These are phyloP conservation scores for Macaria notata DNA, from an alignment of 2,888 invertebrate species.

Conservation along the genomic window DNA sequence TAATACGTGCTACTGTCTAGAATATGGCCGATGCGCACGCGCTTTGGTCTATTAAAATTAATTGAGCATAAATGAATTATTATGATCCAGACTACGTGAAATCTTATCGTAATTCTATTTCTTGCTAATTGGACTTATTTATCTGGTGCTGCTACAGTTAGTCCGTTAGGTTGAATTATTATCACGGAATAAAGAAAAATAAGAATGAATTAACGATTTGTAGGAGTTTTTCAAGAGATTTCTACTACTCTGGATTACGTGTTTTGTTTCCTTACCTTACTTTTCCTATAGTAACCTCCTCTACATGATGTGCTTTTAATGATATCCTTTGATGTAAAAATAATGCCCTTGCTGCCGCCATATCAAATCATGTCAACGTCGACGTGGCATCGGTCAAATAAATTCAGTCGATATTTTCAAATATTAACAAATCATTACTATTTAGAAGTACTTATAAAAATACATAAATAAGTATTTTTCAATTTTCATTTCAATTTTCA, in stretches of 20 bases:
- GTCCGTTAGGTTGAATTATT: too few species aligned
- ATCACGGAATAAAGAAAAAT: too few species aligned
- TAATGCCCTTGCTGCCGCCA: slow-evolving; percentile 50
- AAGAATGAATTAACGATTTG: too few species aligned
- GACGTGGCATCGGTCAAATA: slow-evolving; percentile 18
- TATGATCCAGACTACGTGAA: slow-evolving; percentile 5
- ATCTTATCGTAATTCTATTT: background rate
- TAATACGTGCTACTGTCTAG: too few species aligned
- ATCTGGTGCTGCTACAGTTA: background rate
- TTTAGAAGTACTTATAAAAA: too few species aligned
- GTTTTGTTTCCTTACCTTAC: too few species aligned
- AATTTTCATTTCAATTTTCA: too few species aligned
- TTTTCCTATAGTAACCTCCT: too few species aligned
- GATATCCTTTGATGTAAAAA: slow-evolving; percentile 67
- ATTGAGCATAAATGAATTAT: slow-evolving; percentile 14
- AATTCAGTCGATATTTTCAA: background rate
- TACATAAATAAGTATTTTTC: too few species aligned
- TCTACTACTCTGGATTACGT: too few species aligned
- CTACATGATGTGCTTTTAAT: slow-evolving; percentile 60
- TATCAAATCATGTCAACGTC: slow-evolving; percentile 33
- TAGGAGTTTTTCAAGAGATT: too few species aligned
- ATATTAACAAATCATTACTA: too few species aligned
- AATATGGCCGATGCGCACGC: slow-evolving; percentile 1
- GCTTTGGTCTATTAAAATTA: slow-evolving; percentile 13
- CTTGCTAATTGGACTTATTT: slow-evolving; percentile 6